These are phyloP conservation scores for Pinna nobilis DNA, from an alignment of 1,140 invertebrate species.

Conservation along the genomic window DNA sequence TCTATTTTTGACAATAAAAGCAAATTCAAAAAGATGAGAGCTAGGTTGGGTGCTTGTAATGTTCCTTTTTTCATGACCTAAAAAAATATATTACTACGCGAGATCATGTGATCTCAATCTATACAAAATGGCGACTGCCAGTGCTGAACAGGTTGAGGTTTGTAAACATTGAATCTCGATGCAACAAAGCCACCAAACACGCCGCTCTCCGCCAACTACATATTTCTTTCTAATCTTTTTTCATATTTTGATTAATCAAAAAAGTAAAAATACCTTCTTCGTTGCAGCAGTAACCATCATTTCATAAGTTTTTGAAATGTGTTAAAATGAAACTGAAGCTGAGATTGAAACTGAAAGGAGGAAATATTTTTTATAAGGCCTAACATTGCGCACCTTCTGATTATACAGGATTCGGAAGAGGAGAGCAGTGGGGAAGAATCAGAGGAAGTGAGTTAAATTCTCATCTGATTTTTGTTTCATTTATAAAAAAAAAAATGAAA, in stretches of 20 bases:
- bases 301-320: neutral
- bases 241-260: neutral
- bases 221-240: neutral
- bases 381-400: too few relatives aligned
- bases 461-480: neutral
- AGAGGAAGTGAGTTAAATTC: slow-evolving; percentile 32
- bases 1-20: too few relatives aligned
- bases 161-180: too few relatives aligned
- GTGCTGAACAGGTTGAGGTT: neutral
- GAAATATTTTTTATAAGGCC: too few relatives aligned
- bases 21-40: too few relatives aligned
- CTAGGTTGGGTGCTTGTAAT: too few relatives aligned
- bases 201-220: too few relatives aligned
- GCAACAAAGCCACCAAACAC: too few relatives aligned
- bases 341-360: too few relatives aligned
- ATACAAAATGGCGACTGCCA: slow-evolving; percentile 43
- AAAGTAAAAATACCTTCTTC: neutral
- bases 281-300: neutral
- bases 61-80: neutral
- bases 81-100: neutral
- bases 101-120: slow-evolving; percentile 41
- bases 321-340: too few relatives aligned
- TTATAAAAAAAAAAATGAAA: slow-evolving; percentile 1
- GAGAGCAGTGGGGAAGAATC: slow-evolving; percentile 32
- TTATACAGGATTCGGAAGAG: slow-evolving; percentile 26